Evolutionary conservation across 1,140 invertebrate genomes (phyloP), one percentile per base, ranked within the genome.

Genomic region (Chrysomallon squamiferum): DNA sequence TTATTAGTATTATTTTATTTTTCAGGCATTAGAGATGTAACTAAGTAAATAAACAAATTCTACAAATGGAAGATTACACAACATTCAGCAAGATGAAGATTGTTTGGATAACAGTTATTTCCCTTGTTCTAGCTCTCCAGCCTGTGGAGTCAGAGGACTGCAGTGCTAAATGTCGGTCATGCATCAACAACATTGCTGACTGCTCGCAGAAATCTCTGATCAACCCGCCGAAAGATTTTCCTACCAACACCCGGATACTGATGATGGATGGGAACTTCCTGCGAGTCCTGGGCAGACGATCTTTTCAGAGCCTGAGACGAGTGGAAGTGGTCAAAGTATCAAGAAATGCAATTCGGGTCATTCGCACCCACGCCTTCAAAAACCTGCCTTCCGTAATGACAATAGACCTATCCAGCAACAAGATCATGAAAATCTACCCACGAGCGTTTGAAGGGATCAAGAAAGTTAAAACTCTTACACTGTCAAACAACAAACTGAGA

Each of bases 391-490:
- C 62, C 7, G 60, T 84, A 4, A 74, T 72, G 64, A 74, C 67
- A 45, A 74, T 88, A 6, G 90, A 93, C 73, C 79, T 94, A 20
- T 89, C 90, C 9, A 83, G 87, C 54, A 92, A 92, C 79, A 85
- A 86, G 62, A 83, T 94, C 41, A 85, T 85, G 2, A 79, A 77
- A n/a, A 76, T 94, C 54, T 85, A 88, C 52, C 7, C 88, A 89
- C 61, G 83, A 22, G 77, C 77, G 15, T 84, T 88, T 49, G 61
- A 60, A 6, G 83, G 85, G 18, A 67, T 87, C 13, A n/a, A 59
- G 13, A 67, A 74, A 20, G 69, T 88, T 22, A 70, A 75, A 27
- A 80, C 81, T 56, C 75, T 88, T n/a, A 83, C 86, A 57, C 72
- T 88, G 22, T 84, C 84, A 6, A 75, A 80, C 22, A 88, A 88